phyloP scores from a whole-genome alignment of 1,140 invertebrate genomes.

The Holcopasites calliopsidis region DNA sequence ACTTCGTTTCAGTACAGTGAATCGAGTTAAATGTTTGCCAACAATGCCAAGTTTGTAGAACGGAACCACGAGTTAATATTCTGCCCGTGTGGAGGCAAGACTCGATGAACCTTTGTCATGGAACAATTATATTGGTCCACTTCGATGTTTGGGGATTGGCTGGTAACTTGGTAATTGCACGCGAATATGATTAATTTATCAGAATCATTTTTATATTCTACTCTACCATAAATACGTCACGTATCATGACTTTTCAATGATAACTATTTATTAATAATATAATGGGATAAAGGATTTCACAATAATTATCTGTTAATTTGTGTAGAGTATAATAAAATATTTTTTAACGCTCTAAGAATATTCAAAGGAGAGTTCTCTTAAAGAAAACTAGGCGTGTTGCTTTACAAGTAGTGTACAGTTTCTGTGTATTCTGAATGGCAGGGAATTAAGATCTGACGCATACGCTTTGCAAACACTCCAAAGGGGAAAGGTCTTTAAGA shows the following conservation, averaged over 20 bases:
- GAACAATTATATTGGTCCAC: slow-evolving; percentile 17
- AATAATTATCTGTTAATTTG: neutral
- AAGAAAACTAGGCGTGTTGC: neutral
- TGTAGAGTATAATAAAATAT: too few relatives aligned
- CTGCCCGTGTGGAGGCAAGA: slow-evolving; percentile 9
- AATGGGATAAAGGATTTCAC: neutral
- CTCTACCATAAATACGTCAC: neutral
- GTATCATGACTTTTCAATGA: neutral
- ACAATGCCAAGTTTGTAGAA: slow-evolving; percentile 14
- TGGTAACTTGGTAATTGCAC: slow-evolving; percentile 19
- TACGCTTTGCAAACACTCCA: neutral
- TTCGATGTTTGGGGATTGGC: slow-evolving; percentile 9
- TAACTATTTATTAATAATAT: neutral
- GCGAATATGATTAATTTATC: slow-evolving; percentile 1
- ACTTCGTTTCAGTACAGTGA: neutral
- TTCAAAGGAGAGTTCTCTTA: neutral
- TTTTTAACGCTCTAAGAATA: too few relatives aligned
- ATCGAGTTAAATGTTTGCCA: neutral
- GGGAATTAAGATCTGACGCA: neutral
- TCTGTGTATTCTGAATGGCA: neutral
- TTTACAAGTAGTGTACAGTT: neutral
- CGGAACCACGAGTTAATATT: slow-evolving; percentile 17
- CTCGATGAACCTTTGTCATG: slow-evolving; percentile 30
- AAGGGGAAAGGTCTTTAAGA: neutral
- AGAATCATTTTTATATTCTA: too few relatives aligned